Percentiles rank a stretch among this genome's conserved stretches.
Evolutionary conservation across 1,140 invertebrate species (phyloP).

Genomic region (Cotesia typhae): DNA sequence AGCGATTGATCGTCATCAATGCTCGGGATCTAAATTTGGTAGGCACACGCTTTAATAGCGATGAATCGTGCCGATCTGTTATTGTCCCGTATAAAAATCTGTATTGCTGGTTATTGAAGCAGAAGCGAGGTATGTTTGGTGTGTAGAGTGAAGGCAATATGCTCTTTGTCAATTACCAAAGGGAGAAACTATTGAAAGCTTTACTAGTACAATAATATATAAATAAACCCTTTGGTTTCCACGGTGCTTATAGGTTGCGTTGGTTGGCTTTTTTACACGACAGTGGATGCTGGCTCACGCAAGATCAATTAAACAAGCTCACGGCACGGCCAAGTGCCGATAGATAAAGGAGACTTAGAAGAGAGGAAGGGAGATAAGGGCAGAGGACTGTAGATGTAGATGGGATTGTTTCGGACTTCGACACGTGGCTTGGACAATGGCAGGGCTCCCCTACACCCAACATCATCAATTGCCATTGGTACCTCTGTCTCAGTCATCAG

Average conservation of each 20-base stretch:
- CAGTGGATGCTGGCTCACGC: conserved; percentile 56
- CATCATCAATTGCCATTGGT: conserved; percentile 60
- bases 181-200: neutral
- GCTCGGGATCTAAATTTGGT: conserved; percentile 27
- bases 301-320: conserved; percentile 63
- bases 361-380: conserved; percentile 20
- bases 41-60: conserved; percentile 17
- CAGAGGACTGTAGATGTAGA: conserved; percentile 23
- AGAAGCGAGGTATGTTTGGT: conserved; percentile 45
- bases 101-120: conserved; percentile 45
- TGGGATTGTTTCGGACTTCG: conserved; percentile 44
- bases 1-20: neutral
- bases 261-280: conserved; percentile 6
- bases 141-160: too few relatives aligned
- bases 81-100: conserved; percentile 39
- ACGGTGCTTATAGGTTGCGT: conserved; percentile 47
- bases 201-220: conserved; percentile 1
- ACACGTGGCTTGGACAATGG: conserved; percentile 63
- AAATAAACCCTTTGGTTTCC: conserved; percentile 51
- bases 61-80: conserved; percentile 38
- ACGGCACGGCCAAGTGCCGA: conserved; percentile 8
- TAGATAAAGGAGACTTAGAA: neutral
- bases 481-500: conserved; percentile 46
- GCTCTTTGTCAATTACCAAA: conserved; percentile 25
- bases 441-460: conserved; percentile 48